Base-by-base conservation (phyloP, 2,797 vertebrate species). In the Leptoclinus maculatus region DNA sequence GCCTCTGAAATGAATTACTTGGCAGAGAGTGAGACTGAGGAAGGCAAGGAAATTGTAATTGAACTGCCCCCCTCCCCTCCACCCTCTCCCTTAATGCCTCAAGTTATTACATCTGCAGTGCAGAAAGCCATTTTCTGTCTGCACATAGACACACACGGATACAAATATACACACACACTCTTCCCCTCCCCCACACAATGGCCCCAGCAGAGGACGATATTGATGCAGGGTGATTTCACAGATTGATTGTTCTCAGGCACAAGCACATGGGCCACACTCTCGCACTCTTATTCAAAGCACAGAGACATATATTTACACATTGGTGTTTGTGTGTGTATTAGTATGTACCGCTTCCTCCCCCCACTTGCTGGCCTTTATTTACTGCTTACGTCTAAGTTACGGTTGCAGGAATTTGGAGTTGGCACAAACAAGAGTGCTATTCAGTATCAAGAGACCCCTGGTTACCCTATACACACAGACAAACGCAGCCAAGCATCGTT, bases 1-100 rank as follows among this genome's bases (percentile, higher is more conserved):
- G 93, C 89, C 84, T 93, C 90, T 91, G 89, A 95, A 95, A 94
- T 93, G 86, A 95, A 95, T 94, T 93, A 94, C 93, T 93, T 92
- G 92, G 90, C 93, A 91, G 81, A 74, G 84, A 89, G 78, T 72
- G 88, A 90, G 89, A 84, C 71, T 67, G 83, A 92, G 78, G 79
- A 79, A 89, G 84, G 84, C 71, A 78, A 88, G 90, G 83, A 93
- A 93, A 95, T 93, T 93, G 93, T 93, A 94, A 95, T 93, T 94
- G 90, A 92, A 92, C 90, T 89, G 76, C 88, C 79, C 79, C 74
- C 83, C 71, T 71, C 29, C 67, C 65, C 67, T 79, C 62, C 63
- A 0, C 71, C 71, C 74, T 74, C 74, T 85, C 84, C 84, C 79
- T 86, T 39, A 72, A 72, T 85, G 87, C 91, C 89, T 92, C 84